phyloP scores from a whole-genome alignment of 30 jellyfish, hydroid and myxozoan genomes.

The Pelagia noctiluca region DNA sequence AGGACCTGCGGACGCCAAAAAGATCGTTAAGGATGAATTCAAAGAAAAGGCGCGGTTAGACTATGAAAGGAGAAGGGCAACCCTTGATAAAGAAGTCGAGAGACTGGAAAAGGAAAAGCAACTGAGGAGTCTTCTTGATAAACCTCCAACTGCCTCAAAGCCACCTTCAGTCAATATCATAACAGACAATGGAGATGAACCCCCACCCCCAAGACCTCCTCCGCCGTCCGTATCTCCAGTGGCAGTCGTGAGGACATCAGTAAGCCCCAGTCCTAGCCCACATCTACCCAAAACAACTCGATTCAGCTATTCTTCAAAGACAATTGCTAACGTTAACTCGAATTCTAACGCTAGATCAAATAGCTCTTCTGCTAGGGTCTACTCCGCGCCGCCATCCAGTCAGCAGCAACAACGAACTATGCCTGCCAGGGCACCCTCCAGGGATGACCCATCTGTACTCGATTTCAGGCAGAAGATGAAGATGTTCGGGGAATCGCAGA shows the following conservation, averaged over 20 bases:
- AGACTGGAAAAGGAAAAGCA: conserved; percentile 49
- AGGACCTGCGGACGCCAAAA: conserved; percentile 18
- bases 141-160: conserved; percentile 64
- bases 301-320: conserved; percentile 57
- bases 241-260: conserved; percentile 44
- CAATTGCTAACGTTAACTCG: conserved; percentile 23
- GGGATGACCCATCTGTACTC: conserved; percentile 84
- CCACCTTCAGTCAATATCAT: conserved; percentile 13
- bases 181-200: conserved; percentile 78
- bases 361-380: conserved; percentile 25
- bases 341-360: conserved; percentile 13
- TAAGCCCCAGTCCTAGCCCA: conserved; percentile 66
- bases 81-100: conserved; percentile 76
- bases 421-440: conserved; percentile 47
- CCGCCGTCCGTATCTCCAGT: conserved; percentile 84
- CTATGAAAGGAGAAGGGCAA: conserved; percentile 80
- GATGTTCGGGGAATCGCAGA: conserved; percentile 65
- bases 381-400: conserved; percentile 41
- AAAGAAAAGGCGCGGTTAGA: conserved; percentile 74
- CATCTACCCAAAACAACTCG: conserved; percentile 42
- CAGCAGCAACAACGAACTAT: conserved; percentile 53
- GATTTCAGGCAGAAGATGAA: conserved; percentile 85
- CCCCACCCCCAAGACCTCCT: conserved; percentile 99
- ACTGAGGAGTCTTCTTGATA: conserved; percentile 31
- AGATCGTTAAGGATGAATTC: conserved; percentile 70